Base-by-base conservation (phyloP, 2,113 vertebrate genomes). In the Leucosticte australis region DNA sequence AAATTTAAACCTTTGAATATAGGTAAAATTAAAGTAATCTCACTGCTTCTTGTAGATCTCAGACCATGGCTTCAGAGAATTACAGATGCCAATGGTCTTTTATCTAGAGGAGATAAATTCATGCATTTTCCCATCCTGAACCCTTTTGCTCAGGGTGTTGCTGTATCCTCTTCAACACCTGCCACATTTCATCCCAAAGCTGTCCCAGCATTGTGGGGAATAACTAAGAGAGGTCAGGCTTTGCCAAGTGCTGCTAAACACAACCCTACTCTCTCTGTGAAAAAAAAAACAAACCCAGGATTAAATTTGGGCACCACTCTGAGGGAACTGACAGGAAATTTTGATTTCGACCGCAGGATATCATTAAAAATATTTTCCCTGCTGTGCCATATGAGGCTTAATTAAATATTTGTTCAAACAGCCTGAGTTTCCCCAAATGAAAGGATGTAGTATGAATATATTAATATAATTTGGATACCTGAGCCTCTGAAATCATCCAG, bases 391-490 rank as follows among this genome's bases (percentile, higher is more conserved):
- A 44, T 39, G 35, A 95, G 62, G 35, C 28, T 84, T 94, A 87
- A 94, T 95, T 91, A 94, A 95, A 89, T 92, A 90, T 88, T 96
- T 93, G 79, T 63, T 94, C 75, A 73, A 76, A 71, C 27, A 62
- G 10, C 21, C 37, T 33, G 68, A 89, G 56, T 68, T 94, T 67
- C 56, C 62, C 39, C 35, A 60, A 82, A 75, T 57, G 52, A 60
- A 84, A 78, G 15, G 73, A 47, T 71, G 30, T 49, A 59, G 26
- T 33, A 13, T 33, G 80, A 93, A 87, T 92, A 59, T 13, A 80
- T 85, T 68, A 80, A 11, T 76, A 39, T 46, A 76, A 65, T 87
- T 65, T 81, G 33, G 21, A 26, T 68, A 67, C 12, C 16, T 7
- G 22, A 63, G 41, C 39, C 6, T 77, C 79, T 67, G 47, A 90